These are phyloP conservation scores for Drosophila yakuba DNA, from an alignment of 1,140 invertebrate genomes.

Conservation along the genomic window DNA sequence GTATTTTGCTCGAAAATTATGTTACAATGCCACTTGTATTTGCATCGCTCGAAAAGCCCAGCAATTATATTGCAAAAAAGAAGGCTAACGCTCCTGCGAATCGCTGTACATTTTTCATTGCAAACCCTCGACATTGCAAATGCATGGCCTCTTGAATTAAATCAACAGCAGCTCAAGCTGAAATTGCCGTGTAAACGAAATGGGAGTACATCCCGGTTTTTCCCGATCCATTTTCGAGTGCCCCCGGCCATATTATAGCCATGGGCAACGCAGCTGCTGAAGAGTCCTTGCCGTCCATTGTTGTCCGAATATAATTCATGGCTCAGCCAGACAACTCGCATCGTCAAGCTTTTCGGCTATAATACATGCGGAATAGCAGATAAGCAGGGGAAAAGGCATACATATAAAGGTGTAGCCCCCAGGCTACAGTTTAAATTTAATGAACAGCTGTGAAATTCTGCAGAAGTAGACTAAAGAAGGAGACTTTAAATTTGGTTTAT, in stretches of 20 bases:
- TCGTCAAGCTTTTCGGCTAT: background rate
- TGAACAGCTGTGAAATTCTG: background rate
- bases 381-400: constrained; percentile 5
- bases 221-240: constrained; percentile 35
- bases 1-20: constrained; percentile 78
- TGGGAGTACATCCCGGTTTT: constrained; percentile 8
- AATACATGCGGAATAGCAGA: background rate
- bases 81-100: constrained; percentile 33
- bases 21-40: constrained; percentile 72
- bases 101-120: constrained; percentile 76
- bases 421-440: background rate
- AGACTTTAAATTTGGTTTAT: too few species aligned
- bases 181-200: constrained; percentile 37
- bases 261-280: constrained; percentile 46
- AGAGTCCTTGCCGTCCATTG: constrained; percentile 44
- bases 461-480: background rate
- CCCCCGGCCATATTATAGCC: constrained; percentile 34
- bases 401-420: background rate
- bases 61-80: constrained; percentile 35
- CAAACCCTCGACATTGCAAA: constrained; percentile 64
- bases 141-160: constrained; percentile 81
- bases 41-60: constrained; percentile 20
- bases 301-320: constrained; percentile 52
- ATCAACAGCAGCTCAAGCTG: constrained; percentile 76
- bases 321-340: constrained; percentile 22